A percentile compares a stretch with the other conserved stretches of the same genome.
Conservation (phyloP, 2,888 invertebrate species). For the Apodemia duryi region DNA sequence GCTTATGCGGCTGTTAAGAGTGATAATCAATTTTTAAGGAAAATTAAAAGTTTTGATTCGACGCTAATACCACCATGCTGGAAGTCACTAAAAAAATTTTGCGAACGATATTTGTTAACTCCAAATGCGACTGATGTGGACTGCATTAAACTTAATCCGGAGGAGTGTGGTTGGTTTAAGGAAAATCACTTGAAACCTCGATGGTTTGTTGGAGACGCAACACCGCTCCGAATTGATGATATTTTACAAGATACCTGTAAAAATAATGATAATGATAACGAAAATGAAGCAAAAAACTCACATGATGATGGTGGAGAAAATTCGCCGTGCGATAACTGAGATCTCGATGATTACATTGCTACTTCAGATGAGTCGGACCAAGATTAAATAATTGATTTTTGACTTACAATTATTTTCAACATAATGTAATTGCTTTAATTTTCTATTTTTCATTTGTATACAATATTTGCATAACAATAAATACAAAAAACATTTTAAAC, state of each 20-base stretch:
- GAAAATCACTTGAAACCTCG: not conserved
- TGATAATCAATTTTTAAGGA: not conserved
- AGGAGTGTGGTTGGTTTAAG: slow-evolving; percentile 1
- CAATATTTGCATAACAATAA: not conserved
- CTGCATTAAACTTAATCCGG: not conserved
- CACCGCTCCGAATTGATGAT: not conserved
- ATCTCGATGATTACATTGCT: not conserved
- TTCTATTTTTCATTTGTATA: not conserved
- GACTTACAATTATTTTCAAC: not conserved
- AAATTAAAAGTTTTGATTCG: not conserved
- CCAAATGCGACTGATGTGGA: not conserved
- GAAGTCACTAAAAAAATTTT: not conserved
- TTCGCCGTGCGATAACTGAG: too few species aligned
- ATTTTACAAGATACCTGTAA: not conserved
- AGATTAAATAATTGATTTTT: not conserved
- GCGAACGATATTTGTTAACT: not conserved
- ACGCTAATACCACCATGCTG: not conserved
- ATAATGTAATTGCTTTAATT: not conserved
- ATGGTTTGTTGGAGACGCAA: not conserved
- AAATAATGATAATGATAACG: not conserved
- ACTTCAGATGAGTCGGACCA: not conserved
- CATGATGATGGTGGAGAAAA: not conserved
- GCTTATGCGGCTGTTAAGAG: not conserved
- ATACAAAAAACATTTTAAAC: not conserved
- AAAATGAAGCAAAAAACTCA: not conserved